Evolutionary conservation across 1,140 invertebrate genomes (phyloP), one percentile per base, ranked within the genome.

Genomic region (Delia radicum): DNA sequence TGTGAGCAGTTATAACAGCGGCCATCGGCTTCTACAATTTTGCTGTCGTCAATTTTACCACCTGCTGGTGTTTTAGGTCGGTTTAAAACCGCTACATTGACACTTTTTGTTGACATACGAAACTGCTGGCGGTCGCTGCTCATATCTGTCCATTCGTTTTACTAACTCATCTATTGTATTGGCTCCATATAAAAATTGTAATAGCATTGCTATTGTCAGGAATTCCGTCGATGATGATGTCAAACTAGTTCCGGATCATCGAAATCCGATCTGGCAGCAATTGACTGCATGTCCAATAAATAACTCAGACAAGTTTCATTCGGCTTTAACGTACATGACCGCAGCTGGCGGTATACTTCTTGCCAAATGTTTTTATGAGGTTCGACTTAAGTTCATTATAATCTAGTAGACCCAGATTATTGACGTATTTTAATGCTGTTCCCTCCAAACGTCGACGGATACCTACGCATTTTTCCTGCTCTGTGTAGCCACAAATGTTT

Each of bases 211-310:
- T 74, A 26, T 18, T 29, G 18, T 74, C 73, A 8, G 24, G 48
- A 8, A 74, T 63, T 15, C 61, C 48, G 37, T 74, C 61, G n/a
- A 63, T 61, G 10, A 74, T 63, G 6, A 62, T 42, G n/a, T 75
- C 48, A 4, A n/a, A 75, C 31, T 3, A 75, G 31, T 13, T 75
- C 62, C 2, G 13, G 10, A 15, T 75, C 62, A 12, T 75, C 62
- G 6, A 75, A 42, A 24, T 75, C 26, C 6, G 62, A 12, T n/a
- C 42, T 21, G 4, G 29, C 15, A 10, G 74, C 61, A 37, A 75
- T 75, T n/a, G 29, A 65, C 67, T 75, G 62, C 74, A 75, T 75
- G n/a, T 2, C 10, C 13, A 71, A 24, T 12, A 71, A 15, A 28
- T 72, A 72, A 7, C n/a, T 48, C 5, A 71, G 18, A 10, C 74